Percentiles rank a stretch among this genome's conserved stretches.
These are phyloP conservation scores for Stenodema calcarata DNA, from an alignment of 2,888 invertebrate genomes.

Conservation along the genomic window DNA sequence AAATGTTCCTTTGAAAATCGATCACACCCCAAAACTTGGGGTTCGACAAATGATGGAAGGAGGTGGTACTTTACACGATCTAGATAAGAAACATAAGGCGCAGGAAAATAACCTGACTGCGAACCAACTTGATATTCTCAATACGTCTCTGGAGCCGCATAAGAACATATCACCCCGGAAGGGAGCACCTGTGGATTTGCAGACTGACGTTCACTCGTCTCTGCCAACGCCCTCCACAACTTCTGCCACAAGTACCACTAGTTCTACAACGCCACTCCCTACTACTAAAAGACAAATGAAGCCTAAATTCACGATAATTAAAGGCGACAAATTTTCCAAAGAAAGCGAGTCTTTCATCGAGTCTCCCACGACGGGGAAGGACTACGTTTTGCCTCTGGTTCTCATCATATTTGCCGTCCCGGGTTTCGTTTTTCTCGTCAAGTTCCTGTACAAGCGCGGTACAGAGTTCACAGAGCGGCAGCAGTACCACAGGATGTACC, in stretches of 20 bases:
- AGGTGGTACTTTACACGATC: not conserved
- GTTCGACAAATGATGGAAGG: not conserved
- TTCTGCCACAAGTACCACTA: not conserved
- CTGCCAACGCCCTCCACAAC: not conserved
- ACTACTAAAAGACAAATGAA: not conserved
- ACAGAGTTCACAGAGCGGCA: slow-evolving; percentile 84
- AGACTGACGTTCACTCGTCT: not conserved
- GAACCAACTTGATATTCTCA: not conserved
- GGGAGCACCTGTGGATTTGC: not conserved
- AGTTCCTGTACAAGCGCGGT: slow-evolving; percentile 73
- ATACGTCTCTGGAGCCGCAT: not conserved
- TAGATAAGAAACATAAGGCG: not conserved
- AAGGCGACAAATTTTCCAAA: slow-evolving; percentile 48
- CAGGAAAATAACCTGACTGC: not conserved
- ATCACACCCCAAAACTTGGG: not conserved
- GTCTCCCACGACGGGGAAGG: slow-evolving; percentile 59
- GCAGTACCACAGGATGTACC: slow-evolving; percentile 85
- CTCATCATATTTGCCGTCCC: slow-evolving; percentile 78
- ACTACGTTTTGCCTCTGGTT: slow-evolving; percentile 77
- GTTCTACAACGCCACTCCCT: not conserved
- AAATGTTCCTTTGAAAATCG: not conserved
- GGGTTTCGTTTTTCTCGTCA: slow-evolving; percentile 72
- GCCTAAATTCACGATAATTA: slow-evolving; percentile 51
- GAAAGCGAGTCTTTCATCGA: slow-evolving; percentile 53
- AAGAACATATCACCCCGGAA: slow-evolving; percentile 1